Evolutionary conservation across 1,140 invertebrate genomes (phyloP), one percentile per base, ranked within the genome.

Genomic region (Cylas formicarius): DNA sequence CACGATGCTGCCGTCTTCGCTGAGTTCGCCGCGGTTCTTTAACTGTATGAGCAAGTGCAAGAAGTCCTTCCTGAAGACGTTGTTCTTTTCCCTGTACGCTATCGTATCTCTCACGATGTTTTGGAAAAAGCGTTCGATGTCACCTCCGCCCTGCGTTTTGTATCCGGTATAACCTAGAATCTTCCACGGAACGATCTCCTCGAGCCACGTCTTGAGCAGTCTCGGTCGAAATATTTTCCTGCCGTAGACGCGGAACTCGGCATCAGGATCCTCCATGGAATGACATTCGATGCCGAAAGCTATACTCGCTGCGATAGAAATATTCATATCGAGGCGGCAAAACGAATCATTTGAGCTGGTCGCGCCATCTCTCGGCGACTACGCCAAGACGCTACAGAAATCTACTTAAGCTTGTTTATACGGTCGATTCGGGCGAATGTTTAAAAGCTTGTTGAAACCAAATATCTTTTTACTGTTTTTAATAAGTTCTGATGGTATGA

Each of bases 241-340:
- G 1, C 40, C 40, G 26, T 34, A 42, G 6, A 32, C 5, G 5
- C 40, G 8, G 18, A 42, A 72, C 21, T 64, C 57, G 28, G 67
- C 62, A 13, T 67, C 45, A 1, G 60, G 50, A 41, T 65, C 42
- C n/a, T 52, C 48, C 37, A 74, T 56, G 2, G 65, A 66, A 42
- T 72, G 63, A 4, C 63, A 64, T 19, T 72, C 61, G 1, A 73
- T 51, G 9, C 73, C 73, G 52, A 74, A 74, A 11, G 66, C 67
- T 16, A 22, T 27, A 13, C 68, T n/a, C n/a, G n/a, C n/a, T n/a
- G n/a, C n/a, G n/a, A n/a, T n/a, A n/a, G n/a, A n/a, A n/a, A n/a
- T n/a, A n/a, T n/a, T n/a, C n/a, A n/a, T n/a, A n/a, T n/a, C n/a
- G n/a, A n/a, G n/a, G n/a, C n/a, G n/a, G n/a, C n/a, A n/a, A n/a